Conservation (phyloP, 2,888 invertebrate species). For the Mesodorylaimus sp. region DNA sequence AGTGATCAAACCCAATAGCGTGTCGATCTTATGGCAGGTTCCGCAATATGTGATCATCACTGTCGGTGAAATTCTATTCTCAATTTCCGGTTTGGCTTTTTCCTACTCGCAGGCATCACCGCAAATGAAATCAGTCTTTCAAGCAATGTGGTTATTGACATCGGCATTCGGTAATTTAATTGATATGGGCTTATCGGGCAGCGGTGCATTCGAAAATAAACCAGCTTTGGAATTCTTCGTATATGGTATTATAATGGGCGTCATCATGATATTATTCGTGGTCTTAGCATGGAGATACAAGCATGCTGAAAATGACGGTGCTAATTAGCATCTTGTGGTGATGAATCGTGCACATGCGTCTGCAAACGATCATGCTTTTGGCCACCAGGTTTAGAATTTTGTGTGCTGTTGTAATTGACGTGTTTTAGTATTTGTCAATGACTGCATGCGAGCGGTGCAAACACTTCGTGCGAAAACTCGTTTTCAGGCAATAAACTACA, state of each 20-base stretch:
- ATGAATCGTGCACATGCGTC: no score
- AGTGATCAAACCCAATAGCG: slow-evolving; percentile 48
- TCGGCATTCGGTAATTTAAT: slow-evolving; percentile 81
- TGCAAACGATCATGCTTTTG: no score
- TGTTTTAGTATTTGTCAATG: no score
- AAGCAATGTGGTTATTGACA: slow-evolving; percentile 75
- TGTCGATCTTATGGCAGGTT: slow-evolving; percentile 64
- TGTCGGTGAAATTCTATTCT: slow-evolving; percentile 81
- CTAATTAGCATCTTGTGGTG: no score
- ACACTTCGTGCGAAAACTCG: no score
- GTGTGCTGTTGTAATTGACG: no score
- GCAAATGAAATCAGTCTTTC: slow-evolving; percentile 80
- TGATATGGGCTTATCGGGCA: slow-evolving; percentile 52
- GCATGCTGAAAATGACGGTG: no score
- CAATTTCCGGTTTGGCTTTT: slow-evolving; percentile 82
- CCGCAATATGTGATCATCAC: slow-evolving; percentile 86
- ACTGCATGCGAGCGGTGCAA: no score
- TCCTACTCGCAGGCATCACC: slow-evolving; percentile 70
- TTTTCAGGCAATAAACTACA: no score
- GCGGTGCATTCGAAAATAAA: no score
- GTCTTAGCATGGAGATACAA: background rate
- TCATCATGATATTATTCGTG: background rate
- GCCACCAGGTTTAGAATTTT: no score
- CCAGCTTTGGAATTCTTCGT: slow-evolving; percentile 26
- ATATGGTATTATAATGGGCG: slow-evolving; percentile 1